These are phyloP conservation scores for Endomychus coccineus DNA, from an alignment of 2,888 invertebrate species.

Conservation along the genomic window DNA sequence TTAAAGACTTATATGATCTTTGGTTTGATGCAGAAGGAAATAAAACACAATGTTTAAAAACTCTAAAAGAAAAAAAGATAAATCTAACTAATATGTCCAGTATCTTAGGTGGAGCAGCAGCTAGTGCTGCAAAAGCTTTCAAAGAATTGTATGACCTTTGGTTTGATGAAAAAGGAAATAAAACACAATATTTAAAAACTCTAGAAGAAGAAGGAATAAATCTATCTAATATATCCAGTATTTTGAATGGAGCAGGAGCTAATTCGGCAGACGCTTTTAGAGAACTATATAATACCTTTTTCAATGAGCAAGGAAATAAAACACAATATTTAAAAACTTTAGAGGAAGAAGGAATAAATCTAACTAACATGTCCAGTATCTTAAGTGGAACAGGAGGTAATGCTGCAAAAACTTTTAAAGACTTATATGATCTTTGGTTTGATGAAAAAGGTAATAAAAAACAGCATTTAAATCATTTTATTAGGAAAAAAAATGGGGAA, in stretches of 20 bases:
- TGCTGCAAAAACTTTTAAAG: slow-evolving; percentile 18
- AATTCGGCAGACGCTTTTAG: slow-evolving; percentile 9
- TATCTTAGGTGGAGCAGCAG: slow-evolving; percentile 10
- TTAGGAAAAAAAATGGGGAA: slow-evolving; percentile 16
- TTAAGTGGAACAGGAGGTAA: slow-evolving; percentile 16
- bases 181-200: slow-evolving; percentile 19
- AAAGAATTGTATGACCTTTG: slow-evolving; percentile 15
- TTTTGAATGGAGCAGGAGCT: slow-evolving; percentile 24
- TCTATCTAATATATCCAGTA: slow-evolving; percentile 24
- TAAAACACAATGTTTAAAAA: slow-evolving; percentile 21
- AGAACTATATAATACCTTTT: slow-evolving; percentile 9
- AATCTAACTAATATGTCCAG: slow-evolving; percentile 13
- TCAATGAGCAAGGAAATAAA: slow-evolving; percentile 9
- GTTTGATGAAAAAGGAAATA: slow-evolving; percentile 17
- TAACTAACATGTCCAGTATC: slow-evolving; percentile 11
- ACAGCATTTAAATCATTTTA: slow-evolving; percentile 17
- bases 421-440: slow-evolving; percentile 18
- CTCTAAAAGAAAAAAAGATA: slow-evolving; percentile 13
- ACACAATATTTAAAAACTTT: slow-evolving; percentile 4
- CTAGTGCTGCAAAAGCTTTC: slow-evolving; percentile 10
- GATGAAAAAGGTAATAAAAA: slow-evolving; percentile 17
- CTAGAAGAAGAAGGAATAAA: slow-evolving; percentile 15
- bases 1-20: slow-evolving; percentile 17
- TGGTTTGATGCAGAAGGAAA: slow-evolving; percentile 25
- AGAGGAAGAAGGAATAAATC: slow-evolving; percentile 13